phyloP scores from a whole-genome alignment of 2,888 invertebrate species.

The Tetragnatha montana region DNA sequence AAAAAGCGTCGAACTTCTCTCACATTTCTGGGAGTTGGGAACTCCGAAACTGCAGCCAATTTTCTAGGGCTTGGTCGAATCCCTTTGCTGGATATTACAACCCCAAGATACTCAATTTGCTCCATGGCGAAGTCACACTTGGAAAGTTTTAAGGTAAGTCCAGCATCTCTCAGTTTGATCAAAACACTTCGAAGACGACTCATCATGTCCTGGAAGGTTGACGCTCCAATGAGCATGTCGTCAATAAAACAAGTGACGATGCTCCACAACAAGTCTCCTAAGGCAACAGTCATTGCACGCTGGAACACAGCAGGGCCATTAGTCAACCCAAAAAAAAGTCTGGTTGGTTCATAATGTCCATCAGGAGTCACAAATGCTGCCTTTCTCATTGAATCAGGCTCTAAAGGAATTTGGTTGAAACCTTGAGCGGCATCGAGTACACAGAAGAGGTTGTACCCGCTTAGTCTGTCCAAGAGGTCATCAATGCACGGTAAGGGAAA shows the following conservation, averaged over 20 bases:
- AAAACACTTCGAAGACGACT: neutral
- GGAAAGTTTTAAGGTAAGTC: neutral
- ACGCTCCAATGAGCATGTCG: neutral
- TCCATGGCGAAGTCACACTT: slow-evolving; percentile 2
- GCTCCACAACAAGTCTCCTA: neutral
- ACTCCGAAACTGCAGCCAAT: too few relatives aligned
- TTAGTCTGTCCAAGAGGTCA: too few relatives aligned
- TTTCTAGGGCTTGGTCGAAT: too few relatives aligned
- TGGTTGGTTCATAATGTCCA: neutral
- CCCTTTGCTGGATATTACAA: neutral
- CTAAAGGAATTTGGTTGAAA: neutral
- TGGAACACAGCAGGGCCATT: neutral
- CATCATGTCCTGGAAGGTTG: neutral
- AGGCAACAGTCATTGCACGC: neutral
- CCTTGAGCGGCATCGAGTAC: neutral
- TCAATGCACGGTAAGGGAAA: too few relatives aligned
- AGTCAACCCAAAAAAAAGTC: neutral
- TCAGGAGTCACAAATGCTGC: neutral
- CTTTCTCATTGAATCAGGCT: neutral
- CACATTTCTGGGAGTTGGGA: too few relatives aligned
- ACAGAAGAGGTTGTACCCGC: too few relatives aligned
- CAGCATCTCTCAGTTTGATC: neutral
- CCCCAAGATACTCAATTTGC: neutral
- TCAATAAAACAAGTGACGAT: neutral
- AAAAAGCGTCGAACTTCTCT: too few relatives aligned